phyloP scores from a whole-genome alignment of 2,797 vertebrate species.

The Accipiter superciliosus region DNA sequence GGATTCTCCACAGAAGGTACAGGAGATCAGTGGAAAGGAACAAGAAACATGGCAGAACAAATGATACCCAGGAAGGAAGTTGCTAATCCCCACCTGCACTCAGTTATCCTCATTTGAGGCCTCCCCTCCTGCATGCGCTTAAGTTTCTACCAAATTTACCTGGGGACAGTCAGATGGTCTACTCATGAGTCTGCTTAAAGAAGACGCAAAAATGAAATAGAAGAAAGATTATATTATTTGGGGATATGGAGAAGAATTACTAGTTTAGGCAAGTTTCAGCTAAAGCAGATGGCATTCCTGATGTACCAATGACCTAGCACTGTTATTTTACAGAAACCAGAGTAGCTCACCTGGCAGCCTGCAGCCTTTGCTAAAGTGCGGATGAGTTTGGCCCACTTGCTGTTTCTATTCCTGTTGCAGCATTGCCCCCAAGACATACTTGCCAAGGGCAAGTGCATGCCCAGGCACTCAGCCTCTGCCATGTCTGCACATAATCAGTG shows the following conservation, averaged over 20 bases:
- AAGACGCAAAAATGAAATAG: neutral
- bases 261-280: neutral
- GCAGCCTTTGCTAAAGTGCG: neutral
- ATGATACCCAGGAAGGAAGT: neutral
- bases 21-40: neutral
- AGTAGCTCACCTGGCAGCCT: neutral
- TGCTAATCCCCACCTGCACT: neutral
- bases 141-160: neutral
- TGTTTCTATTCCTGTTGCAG: neutral
- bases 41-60: neutral
- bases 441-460: neutral
- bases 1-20: neutral
- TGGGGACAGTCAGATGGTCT: neutral
- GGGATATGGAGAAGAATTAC: neutral
- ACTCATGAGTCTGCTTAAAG: neutral
- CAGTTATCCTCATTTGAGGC: neutral
- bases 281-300: neutral
- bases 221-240: neutral
- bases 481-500: rapidly evolving
- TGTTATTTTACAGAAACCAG: neutral
- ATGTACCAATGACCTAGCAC: neutral
- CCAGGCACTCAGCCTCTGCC: neutral
- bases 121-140: rapidly evolving
- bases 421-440: neutral
- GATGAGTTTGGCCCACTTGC: neutral